Conservation (phyloP, 1,140 invertebrate genomes). For the Popillia japonica region DNA sequence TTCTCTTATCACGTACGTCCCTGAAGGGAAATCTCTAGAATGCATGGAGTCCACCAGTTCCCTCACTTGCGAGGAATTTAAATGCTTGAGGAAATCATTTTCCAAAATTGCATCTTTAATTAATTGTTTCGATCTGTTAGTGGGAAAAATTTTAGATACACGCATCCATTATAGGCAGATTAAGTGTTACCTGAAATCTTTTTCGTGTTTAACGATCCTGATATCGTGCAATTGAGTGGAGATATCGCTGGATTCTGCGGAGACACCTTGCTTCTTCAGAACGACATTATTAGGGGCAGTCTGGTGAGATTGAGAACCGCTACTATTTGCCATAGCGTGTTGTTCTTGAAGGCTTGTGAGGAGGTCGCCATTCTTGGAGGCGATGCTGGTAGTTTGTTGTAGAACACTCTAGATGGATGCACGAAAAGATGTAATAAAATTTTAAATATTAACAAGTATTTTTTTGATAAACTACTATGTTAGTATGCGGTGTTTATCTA, state of each 20-base stretch:
- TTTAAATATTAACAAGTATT: too few relatives aligned
- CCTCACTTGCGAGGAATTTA: constrained; percentile 76
- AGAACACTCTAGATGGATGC: constrained; percentile 64
- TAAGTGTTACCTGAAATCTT: constrained; percentile 67
- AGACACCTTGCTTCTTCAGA: constrained; percentile 78
- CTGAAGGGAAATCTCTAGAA: constrained; percentile 70
- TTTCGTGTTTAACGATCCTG: constrained; percentile 66
- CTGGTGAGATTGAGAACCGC: constrained; percentile 45
- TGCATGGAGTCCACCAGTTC: constrained; percentile 88
- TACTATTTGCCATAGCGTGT: constrained; percentile 60
- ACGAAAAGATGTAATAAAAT: too few relatives aligned
- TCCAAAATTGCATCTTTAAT: constrained; percentile 84
- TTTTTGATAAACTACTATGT: too few relatives aligned
- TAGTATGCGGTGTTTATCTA: too few relatives aligned
- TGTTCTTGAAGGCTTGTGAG: constrained; percentile 61
- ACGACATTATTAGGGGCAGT: constrained; percentile 45
- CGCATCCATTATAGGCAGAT: neutral
- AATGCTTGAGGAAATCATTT: constrained; percentile 87
- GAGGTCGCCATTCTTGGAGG: constrained; percentile 60
- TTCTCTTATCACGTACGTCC: constrained; percentile 80
- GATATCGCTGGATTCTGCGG: constrained; percentile 71
- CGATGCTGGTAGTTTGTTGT: constrained; percentile 65
- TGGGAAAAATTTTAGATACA: neutral
- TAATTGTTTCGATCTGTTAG: constrained; percentile 73
- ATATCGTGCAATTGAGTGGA: constrained; percentile 61